phyloP scores from a whole-genome alignment of 2,113 vertebrate species.

The Regulus satrapa region DNA sequence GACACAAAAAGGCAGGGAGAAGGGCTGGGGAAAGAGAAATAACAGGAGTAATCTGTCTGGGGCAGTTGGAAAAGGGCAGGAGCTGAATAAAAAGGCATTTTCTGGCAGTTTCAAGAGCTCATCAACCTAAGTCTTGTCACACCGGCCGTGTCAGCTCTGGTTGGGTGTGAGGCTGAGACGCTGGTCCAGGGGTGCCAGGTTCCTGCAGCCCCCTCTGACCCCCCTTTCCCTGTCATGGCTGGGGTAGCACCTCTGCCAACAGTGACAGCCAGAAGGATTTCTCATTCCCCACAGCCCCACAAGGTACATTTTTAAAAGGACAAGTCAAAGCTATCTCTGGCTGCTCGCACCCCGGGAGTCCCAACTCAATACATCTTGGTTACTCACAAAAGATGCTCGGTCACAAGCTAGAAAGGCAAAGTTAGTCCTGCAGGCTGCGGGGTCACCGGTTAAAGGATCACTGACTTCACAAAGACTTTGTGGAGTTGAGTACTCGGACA shows the following conservation, averaged over 20 bases:
- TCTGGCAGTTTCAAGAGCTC: neutral
- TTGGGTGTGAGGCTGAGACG: neutral
- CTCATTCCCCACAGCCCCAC: conserved; percentile 69
- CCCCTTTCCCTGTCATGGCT: conserved; percentile 21
- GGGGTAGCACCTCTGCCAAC: conserved; percentile 7
- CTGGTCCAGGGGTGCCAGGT: neutral
- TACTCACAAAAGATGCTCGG: conserved; percentile 74
- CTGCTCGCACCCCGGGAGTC: conserved; percentile 69
- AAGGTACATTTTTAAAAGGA: conserved; percentile 79
- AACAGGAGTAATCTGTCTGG: neutral
- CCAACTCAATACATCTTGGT: conserved; percentile 75
- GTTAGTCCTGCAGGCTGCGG: conserved; percentile 43
- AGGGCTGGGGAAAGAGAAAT: neutral
- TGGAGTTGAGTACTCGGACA: neutral
- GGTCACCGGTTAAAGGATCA: neutral
- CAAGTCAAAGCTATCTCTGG: conserved; percentile 79
- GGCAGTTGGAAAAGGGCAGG: neutral
- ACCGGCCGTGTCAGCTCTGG: neutral
- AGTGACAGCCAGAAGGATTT: conserved; percentile 76
- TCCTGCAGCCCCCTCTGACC: neutral
- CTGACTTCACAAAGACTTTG: conserved; percentile 9
- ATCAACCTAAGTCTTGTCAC: neutral
- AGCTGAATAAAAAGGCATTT: neutral
- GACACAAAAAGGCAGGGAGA: neutral
- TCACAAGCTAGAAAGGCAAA: conserved; percentile 69